Conservation (phyloP, 2,113 vertebrate species). For the Malurus cyaneus region DNA sequence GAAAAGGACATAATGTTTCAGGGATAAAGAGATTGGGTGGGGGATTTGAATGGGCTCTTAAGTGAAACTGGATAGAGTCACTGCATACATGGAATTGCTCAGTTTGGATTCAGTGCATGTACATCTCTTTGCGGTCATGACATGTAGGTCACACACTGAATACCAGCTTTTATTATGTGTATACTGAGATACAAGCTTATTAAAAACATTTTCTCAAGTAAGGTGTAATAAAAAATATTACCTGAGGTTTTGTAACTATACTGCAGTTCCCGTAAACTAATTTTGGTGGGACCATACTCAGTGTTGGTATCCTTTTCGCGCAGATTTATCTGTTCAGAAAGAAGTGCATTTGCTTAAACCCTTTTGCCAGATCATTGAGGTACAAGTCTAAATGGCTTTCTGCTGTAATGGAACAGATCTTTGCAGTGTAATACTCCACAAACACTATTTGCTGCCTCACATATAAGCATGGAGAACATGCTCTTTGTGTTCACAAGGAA, state of each 20-base stretch:
- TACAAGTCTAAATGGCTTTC: neutral
- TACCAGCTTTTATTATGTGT: neutral
- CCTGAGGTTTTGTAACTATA: conserved; percentile 58
- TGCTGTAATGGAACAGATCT: neutral
- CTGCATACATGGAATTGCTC: neutral
- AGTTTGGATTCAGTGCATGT: neutral
- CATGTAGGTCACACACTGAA: neutral
- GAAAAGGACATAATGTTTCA: neutral
- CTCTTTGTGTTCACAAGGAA: neutral
- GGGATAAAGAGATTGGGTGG: neutral
- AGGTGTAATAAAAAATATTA: conserved; percentile 36
- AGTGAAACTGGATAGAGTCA: neutral
- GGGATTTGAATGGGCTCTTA: neutral
- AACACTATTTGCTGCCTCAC: neutral
- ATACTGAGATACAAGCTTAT: neutral
- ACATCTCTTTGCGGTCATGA: neutral
- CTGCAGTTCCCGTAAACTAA: conserved; percentile 76
- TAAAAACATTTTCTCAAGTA: neutral
- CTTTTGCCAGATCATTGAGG: neutral
- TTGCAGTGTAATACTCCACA: neutral
- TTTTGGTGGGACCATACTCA: conserved; percentile 79
- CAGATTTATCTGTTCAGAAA: conserved; percentile 77
- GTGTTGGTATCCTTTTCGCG: conserved; percentile 69
- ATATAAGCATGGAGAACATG: neutral
- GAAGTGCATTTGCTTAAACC: neutral